Percentiles rank a stretch among this genome's conserved stretches.
These are phyloP conservation scores for Amphimallon solstitiale DNA, from an alignment of 2,888 invertebrate genomes.

Conservation along the genomic window DNA sequence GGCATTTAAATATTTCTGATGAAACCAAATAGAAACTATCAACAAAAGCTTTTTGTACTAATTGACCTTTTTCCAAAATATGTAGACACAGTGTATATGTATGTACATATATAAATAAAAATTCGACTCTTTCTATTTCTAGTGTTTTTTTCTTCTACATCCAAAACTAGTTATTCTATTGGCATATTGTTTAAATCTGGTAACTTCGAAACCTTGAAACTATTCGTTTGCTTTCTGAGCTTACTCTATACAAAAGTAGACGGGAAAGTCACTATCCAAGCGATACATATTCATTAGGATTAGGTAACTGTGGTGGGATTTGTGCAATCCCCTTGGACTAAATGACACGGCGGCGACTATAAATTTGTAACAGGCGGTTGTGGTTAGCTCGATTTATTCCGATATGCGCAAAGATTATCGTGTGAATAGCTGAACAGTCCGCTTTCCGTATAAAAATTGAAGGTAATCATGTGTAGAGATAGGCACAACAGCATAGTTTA, in stretches of 20 bases:
- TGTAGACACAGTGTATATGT: too few species aligned
- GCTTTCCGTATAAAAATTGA: slow-evolving; percentile 1
- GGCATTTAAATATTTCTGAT: too few species aligned
- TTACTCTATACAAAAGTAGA: neutral
- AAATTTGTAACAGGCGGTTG: slow-evolving; percentile 20
- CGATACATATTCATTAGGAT: slow-evolving; percentile 25
- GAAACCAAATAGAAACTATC: too few species aligned
- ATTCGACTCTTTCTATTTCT: too few species aligned
- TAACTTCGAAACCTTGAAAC: too few species aligned
- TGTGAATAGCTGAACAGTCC: slow-evolving; percentile 11
- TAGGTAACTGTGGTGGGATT: slow-evolving; percentile 16
- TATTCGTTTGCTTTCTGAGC: neutral
- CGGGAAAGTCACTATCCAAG: neutral
- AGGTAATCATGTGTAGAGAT: slow-evolving; percentile 11
- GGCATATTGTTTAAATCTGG: too few species aligned
- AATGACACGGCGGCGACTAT: slow-evolving; percentile 21
- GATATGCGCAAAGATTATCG: slow-evolving; percentile 14
- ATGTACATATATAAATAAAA: too few species aligned
- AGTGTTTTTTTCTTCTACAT: too few species aligned
- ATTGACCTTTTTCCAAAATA: too few species aligned
- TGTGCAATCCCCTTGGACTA: slow-evolving; percentile 15
- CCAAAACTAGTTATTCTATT: too few species aligned
- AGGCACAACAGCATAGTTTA: neutral
- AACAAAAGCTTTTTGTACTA: too few species aligned
- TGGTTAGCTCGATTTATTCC: slow-evolving; percentile 13